These are phyloP conservation scores for Protophormia terraenovae DNA, from an alignment of 2,888 invertebrate genomes.

Conservation along the genomic window DNA sequence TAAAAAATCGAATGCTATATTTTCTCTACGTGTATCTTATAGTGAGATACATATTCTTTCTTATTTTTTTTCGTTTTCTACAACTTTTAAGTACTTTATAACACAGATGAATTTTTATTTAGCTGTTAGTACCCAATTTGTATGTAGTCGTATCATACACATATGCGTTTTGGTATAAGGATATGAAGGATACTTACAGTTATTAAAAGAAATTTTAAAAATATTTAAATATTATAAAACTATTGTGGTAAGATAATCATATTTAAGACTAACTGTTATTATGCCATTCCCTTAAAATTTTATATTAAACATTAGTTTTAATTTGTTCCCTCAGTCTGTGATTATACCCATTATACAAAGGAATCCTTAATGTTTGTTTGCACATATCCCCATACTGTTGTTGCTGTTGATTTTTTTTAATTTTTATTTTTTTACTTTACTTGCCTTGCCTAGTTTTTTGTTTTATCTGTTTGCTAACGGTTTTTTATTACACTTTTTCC, in stretches of 20 bases:
- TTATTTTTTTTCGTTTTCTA: background rate
- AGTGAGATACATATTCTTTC: background rate
- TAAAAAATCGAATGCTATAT: no score
- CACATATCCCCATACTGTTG: background rate
- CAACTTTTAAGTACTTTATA: slow-evolving; percentile 19
- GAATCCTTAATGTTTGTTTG: slow-evolving; percentile 14
- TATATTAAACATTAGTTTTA: background rate
- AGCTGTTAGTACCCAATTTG: background rate
- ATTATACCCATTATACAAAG: background rate
- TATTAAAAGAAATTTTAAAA: background rate
- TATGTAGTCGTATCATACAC: slow-evolving; percentile 12
- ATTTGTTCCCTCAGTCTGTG: background rate
- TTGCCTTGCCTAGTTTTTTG: background rate
- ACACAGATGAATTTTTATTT: slow-evolving; percentile 13
- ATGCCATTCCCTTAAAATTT: no score
- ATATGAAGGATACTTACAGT: background rate
- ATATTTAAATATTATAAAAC: no score
- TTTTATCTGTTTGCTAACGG: background rate
- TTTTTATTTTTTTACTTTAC: background rate
- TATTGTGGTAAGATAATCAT: no score
- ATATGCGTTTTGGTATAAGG: background rate
- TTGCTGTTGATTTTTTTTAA: no score
- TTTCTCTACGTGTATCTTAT: slow-evolving; percentile 11
- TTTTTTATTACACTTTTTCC: background rate
- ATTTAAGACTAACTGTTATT: no score